These are phyloP conservation scores for Dallia pectoralis DNA, from an alignment of 2,797 vertebrate species.

Conservation along the genomic window DNA sequence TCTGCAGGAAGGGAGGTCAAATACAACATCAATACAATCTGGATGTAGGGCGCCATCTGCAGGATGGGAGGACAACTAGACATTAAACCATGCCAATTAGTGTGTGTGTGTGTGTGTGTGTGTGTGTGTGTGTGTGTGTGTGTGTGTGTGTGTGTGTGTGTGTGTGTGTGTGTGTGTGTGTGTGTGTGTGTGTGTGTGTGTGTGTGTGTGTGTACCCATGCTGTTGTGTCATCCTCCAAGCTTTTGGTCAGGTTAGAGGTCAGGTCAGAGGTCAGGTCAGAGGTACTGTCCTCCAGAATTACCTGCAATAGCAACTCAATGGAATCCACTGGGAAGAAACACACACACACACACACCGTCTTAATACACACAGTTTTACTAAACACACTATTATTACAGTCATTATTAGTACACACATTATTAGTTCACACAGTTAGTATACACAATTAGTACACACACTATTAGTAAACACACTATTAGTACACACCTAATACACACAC, in stretches of 20 bases:
- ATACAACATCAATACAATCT: constrained; percentile 22
- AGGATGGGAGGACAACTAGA: constrained; percentile 4
- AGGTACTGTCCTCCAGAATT: constrained; percentile 56
- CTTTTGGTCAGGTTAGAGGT: constrained; percentile 12
- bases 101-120: background rate
- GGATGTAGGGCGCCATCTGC: constrained; percentile 69
- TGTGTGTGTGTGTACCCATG: constrained; percentile 49
- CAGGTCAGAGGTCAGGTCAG: constrained; percentile 10
- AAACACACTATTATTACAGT: background rate
- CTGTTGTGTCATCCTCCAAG: constrained; percentile 53
- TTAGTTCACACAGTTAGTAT: background rate
- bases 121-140: background rate
- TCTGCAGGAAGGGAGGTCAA: constrained; percentile 47
- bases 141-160: constrained; percentile 11
- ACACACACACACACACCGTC: constrained; percentile 1
- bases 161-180: constrained; percentile 9
- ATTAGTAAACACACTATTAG: background rate
- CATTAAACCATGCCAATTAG: too few species aligned
- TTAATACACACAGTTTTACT: background rate
- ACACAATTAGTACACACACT: constrained; percentile 1
- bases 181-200: constrained; percentile 1
- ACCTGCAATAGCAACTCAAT: constrained; percentile 75
- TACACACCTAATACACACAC: background rate
- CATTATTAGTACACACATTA: background rate
- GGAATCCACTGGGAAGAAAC: constrained; percentile 57